A percentile compares a stretch with the other conserved stretches of the same genome.
Conservation (phyloP, 2,797 vertebrate species). For the Onychomys torridus region DNA sequence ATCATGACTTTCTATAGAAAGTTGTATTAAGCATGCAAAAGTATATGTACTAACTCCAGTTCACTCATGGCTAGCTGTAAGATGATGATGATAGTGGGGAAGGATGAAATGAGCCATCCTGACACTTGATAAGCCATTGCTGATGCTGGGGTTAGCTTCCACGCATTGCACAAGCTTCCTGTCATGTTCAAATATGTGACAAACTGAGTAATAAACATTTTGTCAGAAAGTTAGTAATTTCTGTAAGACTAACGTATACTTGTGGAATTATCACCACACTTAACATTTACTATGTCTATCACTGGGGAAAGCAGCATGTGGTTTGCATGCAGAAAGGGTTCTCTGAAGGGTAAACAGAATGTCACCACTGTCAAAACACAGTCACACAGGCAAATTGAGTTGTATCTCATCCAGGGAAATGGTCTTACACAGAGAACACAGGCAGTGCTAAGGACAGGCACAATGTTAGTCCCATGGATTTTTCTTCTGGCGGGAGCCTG, state of each 20-base stretch:
- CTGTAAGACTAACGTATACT: not conserved
- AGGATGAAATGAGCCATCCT: not conserved
- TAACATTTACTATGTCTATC: not conserved
- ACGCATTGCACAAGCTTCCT: not conserved
- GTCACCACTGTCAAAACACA: not conserved
- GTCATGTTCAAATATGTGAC: not conserved
- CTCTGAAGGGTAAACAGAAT: not conserved
- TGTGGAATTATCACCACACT: not conserved
- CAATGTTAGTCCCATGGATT: not conserved
- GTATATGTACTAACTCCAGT: not conserved
- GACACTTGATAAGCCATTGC: not conserved
- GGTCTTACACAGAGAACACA: not conserved
- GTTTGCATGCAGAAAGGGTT: not conserved
- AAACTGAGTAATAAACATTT: constrained; percentile 40
- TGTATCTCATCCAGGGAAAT: not conserved
- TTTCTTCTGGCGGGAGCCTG: not conserved
- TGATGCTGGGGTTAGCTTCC: not conserved
- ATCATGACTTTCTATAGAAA: not conserved
- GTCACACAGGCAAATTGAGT: not conserved
- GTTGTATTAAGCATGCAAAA: not conserved
- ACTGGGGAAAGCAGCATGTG: not conserved
- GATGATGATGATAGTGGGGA: not conserved
- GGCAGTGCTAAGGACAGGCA: not conserved
- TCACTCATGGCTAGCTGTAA: not conserved
- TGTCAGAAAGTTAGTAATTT: not conserved